Percentiles rank a stretch among this genome's conserved stretches.
Conservation (phyloP, 2,113 vertebrate species). For the Chionomys nivalis region DNA sequence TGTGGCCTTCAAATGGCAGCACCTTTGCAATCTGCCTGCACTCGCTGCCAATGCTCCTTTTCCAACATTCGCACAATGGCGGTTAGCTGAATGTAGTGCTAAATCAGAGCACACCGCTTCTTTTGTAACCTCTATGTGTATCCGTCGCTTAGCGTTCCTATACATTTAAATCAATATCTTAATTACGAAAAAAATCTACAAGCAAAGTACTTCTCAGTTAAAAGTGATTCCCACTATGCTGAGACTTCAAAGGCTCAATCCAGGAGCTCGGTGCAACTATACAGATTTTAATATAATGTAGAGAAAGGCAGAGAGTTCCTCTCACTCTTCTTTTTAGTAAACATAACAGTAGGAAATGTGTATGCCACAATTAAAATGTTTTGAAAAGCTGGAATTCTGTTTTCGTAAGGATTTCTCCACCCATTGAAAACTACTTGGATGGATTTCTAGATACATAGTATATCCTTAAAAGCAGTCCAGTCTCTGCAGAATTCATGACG, state of each 20-base stretch:
- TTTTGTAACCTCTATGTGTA: constrained; percentile 23
- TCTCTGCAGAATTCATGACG: constrained; percentile 58
- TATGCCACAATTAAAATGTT: constrained; percentile 21
- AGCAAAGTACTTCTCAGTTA: constrained; percentile 44
- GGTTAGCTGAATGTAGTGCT: neutral
- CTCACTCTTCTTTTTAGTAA: neutral
- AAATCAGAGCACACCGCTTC: neutral
- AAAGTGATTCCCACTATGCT: constrained; percentile 20
- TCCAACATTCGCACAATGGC: neutral
- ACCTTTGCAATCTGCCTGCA: neutral
- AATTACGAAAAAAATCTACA: constrained; percentile 39
- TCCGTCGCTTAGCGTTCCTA: constrained; percentile 10
- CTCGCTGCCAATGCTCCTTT: neutral
- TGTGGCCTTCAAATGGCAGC: constrained; percentile 1
- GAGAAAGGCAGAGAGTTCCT: neutral
- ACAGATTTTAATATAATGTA: constrained; percentile 19
- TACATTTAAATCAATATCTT: constrained; percentile 20
- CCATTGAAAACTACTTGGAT: constrained; percentile 54
- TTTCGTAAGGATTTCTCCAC: constrained; percentile 65
- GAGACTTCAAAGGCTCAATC: constrained; percentile 44
- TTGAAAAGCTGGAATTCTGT: constrained; percentile 47
- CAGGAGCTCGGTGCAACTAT: neutral
- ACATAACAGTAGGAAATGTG: constrained; percentile 44
- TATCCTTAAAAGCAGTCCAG: constrained; percentile 52
- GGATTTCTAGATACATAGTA: constrained; percentile 54